Evolutionary conservation across 2,797 vertebrate species (phyloP), one percentile per base, ranked within the genome.

Genomic region (Prunella strophiata): DNA sequence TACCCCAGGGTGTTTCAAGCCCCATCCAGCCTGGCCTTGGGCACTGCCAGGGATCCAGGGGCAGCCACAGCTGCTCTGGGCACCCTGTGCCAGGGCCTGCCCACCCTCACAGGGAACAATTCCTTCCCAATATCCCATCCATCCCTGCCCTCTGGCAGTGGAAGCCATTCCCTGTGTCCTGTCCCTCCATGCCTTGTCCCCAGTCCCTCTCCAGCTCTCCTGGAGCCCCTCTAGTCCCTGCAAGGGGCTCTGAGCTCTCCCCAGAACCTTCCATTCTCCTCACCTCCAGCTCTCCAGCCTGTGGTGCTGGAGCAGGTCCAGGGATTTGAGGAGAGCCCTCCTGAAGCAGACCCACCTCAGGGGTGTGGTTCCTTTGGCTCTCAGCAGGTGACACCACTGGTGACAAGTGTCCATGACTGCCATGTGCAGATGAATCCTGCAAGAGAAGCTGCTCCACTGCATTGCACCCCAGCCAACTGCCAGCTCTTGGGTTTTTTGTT

Each of bases 101-200:
- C 9, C n/a, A 15, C 20, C 25, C 55, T 70, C 3, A 0, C 25
- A 55, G 48, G 4, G 8, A 55, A 0, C 0, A 11, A 63, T 78
- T 63, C 1, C 7, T 50, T 2, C 36, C 65, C 36, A 32, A 4
- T 7, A 3, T 42, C 42, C 42, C 42, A 71, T 18, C 65, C 0
- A 15, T 0, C 40, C 25, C 73, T 76, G 20, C 34, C 21, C 21
- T 63, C 17, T 55, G 65, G 11, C 34, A 47, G 1, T 34, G 17
- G 5, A 13, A 62, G 34, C 50, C 50, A 36, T 36, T 63, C 58
- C 51, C 27, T 29, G 11, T 32, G 20, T 42, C 30, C 55, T 70
- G 51, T 57, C 43, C 5, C 27, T 63, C 21, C 36, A 27, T 18
- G 0, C 23, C 23, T 20, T 38, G 27, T 51, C 43, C 27, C 16